Evolutionary conservation across 2,797 vertebrate species (phyloP).

Genomic region (Atherinosoma microstoma): DNA sequence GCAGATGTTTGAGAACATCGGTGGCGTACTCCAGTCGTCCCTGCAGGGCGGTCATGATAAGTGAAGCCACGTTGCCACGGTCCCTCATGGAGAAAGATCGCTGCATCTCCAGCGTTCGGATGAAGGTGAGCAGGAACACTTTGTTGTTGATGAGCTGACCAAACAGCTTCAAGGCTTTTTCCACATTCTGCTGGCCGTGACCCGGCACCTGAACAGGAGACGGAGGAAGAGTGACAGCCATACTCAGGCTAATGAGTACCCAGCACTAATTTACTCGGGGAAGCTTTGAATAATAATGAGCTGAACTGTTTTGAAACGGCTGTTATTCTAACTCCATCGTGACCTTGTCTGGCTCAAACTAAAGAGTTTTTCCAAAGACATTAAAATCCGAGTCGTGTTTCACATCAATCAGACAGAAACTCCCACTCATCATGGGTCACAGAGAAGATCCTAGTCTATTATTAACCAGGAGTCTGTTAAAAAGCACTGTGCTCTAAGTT

Average conservation of each 20-base stretch:
- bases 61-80: constrained; percentile 95
- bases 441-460: constrained; percentile 73
- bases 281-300: constrained; percentile 3
- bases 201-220: constrained; percentile 88
- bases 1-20: constrained; percentile 95
- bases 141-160: constrained; percentile 99
- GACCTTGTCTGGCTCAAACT: constrained; percentile 56
- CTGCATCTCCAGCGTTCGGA: constrained; percentile 94
- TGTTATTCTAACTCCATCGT: constrained; percentile 22
- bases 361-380: constrained; percentile 57
- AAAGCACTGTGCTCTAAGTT: constrained; percentile 30
- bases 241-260: background rate
- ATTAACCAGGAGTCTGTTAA: constrained; percentile 56
- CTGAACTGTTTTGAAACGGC: constrained; percentile 15
- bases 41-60: constrained; percentile 98
- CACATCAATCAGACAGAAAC: constrained; percentile 54
- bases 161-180: constrained; percentile 97
- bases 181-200: constrained; percentile 94
- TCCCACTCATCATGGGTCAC: constrained; percentile 58
- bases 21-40: constrained; percentile 96
- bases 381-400: constrained; percentile 62
- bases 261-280: constrained; percentile 2
- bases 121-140: constrained; percentile 96
- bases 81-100: constrained; percentile 99
- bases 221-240: background rate